Percentiles rank a stretch among this genome's conserved stretches.
Evolutionary conservation across 2,113 vertebrate genomes (phyloP).

Genomic region (Sylvia atricapilla): DNA sequence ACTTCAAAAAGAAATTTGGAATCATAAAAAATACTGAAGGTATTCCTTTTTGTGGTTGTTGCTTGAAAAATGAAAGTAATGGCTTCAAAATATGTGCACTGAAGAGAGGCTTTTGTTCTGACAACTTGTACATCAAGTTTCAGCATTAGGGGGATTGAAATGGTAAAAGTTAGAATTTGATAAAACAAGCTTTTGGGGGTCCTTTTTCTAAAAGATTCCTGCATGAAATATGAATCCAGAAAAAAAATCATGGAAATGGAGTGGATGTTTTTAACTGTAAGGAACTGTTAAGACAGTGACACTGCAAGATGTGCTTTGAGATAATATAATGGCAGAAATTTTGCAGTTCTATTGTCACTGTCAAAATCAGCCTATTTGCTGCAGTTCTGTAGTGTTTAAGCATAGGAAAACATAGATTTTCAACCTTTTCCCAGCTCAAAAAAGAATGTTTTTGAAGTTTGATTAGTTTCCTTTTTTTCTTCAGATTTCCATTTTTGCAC

Average conservation of each 20-base stretch:
- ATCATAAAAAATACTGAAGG: neutral
- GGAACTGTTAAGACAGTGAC: neutral
- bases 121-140: constrained; percentile 33
- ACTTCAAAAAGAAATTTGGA: constrained; percentile 12
- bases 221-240: neutral
- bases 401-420: neutral
- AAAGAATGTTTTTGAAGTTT: neutral
- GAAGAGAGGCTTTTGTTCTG: constrained; percentile 25
- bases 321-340: neutral
- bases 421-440: neutral
- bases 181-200: constrained; percentile 18
- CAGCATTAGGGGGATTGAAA: constrained; percentile 12
- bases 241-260: neutral
- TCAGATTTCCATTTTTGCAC: neutral
- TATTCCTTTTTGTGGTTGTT: neutral
- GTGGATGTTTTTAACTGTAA: neutral
- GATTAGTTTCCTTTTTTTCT: neutral
- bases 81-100: neutral
- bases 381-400: neutral
- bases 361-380: neutral
- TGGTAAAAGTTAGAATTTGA: constrained; percentile 7
- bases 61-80: constrained; percentile 25
- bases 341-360: neutral
- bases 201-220: neutral
- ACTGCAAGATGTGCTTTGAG: neutral